Base-by-base conservation (phyloP, 23 tunicate genomes). In the Ascidia mentula region DNA sequence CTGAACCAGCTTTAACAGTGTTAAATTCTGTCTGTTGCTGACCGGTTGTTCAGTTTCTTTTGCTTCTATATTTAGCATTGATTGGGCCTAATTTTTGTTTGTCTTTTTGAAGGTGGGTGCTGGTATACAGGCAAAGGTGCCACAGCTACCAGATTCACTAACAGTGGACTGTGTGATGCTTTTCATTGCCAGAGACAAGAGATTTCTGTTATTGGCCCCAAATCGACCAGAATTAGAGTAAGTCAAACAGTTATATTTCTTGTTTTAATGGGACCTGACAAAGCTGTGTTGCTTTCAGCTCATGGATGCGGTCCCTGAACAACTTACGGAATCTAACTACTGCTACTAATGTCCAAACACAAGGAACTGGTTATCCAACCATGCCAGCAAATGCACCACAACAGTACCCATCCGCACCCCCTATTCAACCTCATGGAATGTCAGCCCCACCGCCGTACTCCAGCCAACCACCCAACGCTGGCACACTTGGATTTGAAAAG, bases 51-150 rank as follows among this genome's bases (percentile, higher is more conserved):
- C n/a, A n/a, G n/a, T n/a, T n/a, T n/a, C n/a, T n/a, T n/a, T n/a
- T n/a, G n/a, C n/a, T n/a, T n/a, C n/a, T n/a, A n/a, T n/a, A n/a
- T n/a, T n/a, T n/a, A n/a, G n/a, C n/a, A n/a, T n/a, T n/a, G n/a
- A n/a, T n/a, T n/a, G n/a, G n/a, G n/a, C n/a, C n/a, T n/a, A n/a
- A n/a, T n/a, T n/a, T n/a, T n/a, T n/a, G n/a, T n/a, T n/a, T n/a
- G n/a, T n/a, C n/a, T n/a, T n/a, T n/a, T n/a, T n/a, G n/a, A 28
- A 82, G 87, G 85, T 89, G 30, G 94, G 94, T 30, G 94, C 94
- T 6, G 94, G 94, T 4, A 83, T 89, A 18, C 88, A 85, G 73
- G 94, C 94, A 20, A 83, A 83, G 36, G 78, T 89, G 0, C 94
- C 94, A 32, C 59, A 59, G 7, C 80, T 89, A 45, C 94, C 94